Evolutionary conservation across 2,888 invertebrate species (phyloP), one percentile per base, ranked within the genome.

Genomic region (Pristionchus exspectatus): DNA sequence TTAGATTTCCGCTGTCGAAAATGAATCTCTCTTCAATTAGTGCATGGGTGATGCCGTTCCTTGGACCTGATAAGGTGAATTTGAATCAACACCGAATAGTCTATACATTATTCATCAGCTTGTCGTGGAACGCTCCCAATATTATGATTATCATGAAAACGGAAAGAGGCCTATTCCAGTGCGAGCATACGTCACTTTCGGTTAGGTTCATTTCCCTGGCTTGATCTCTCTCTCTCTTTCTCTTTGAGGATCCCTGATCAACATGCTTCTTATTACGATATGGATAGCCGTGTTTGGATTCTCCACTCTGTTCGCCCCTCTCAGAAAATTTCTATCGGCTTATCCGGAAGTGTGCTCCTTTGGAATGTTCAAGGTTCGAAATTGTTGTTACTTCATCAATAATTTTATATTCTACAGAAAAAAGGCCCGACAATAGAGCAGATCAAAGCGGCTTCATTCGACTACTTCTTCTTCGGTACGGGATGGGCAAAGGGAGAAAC

Each of bases 11-110:
- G 38, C 38, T 94, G 24, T 94, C 93, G 94, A 90, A 92, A 59
- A 93, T 94, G 90, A 92, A 95, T 21, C 95, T 95, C 74, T 86
- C 89, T n/a, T 90, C 91, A 72, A 83, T 92, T 3, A 56, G 88
- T 0, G 95, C 94, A 10, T 97, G 97, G 96, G 97, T 97, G 93
- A 92, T 97, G 0, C 97, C 97, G 0, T 98, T 98, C 92, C 93
- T 95, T 50, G 96, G 96, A 85, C 95, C 95, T 91, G 96, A 96
- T 93, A 95, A 95, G 84, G 84, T 88, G n/a, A 24, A 54, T 54
- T 24, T 14, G 2, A 12, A 12, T n/a, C n/a, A 83, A 16, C 4
- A 3, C 27, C 54, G 50, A 1, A 77, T 77, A 12, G 14, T 83
- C 30, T n/a, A n/a, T 44, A 3, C n/a, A 21, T 7, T 3, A 74